Conservation (phyloP, 2,888 invertebrate genomes). For the Rambutsinella grinnellia region DNA sequence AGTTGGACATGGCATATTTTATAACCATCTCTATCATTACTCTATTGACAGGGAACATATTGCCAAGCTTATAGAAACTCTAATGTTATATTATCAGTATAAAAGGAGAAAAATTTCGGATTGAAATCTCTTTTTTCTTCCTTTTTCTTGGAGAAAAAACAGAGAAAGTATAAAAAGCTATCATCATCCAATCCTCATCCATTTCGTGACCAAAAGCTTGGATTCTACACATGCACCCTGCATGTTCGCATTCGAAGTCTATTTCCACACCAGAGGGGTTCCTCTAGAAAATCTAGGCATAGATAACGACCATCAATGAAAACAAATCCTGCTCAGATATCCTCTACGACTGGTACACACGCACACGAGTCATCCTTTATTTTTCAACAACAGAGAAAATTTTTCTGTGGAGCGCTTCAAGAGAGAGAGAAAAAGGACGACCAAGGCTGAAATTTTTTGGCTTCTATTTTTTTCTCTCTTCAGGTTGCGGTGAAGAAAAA, state of each 20-base stretch:
- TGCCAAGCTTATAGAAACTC: conserved; percentile 23
- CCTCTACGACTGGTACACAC: conserved; percentile 41
- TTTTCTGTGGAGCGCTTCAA: not conserved
- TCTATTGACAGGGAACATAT: conserved; percentile 45
- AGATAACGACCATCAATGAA: conserved; percentile 57
- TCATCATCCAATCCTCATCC: conserved; percentile 34
- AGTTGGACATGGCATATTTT: conserved; percentile 41
- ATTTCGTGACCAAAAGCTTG: conserved; percentile 50
- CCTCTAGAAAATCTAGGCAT: conserved; percentile 47
- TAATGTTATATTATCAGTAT: conserved; percentile 8
- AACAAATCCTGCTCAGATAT: conserved; percentile 36
- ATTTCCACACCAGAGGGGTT: conserved; percentile 48
- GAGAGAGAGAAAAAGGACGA: no score
- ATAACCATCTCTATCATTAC: conserved; percentile 43
- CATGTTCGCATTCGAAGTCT: no score
- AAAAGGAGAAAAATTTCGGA: not conserved
- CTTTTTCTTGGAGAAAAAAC: no score
- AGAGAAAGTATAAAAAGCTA: conserved; percentile 1
- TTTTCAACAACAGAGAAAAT: conserved; percentile 35
- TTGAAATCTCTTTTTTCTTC: conserved; percentile 1
- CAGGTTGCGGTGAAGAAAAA: conserved; percentile 47
- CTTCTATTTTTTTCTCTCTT: conserved; percentile 15
- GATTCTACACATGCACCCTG: conserved; percentile 12
- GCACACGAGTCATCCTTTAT: conserved; percentile 53
- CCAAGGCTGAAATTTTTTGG: not conserved